Evolutionary conservation across 2,797 vertebrate genomes (phyloP).

Genomic region (Sphenodon punctatus): DNA sequence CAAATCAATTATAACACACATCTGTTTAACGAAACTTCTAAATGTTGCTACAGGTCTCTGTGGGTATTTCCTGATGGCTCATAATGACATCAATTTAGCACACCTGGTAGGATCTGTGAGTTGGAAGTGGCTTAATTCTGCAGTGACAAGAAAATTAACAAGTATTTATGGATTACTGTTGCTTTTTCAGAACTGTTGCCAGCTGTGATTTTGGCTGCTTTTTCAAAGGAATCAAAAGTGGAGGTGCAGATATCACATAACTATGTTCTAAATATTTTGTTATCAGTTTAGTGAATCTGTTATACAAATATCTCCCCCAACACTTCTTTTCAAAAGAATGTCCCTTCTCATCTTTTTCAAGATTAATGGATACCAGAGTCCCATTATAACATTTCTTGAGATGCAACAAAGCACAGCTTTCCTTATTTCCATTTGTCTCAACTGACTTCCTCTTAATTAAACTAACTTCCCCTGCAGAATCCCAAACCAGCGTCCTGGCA

Average conservation of each 20-base stretch:
- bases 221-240: slow-evolving; percentile 9
- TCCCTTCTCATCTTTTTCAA: neutral
- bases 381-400: neutral
- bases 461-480: neutral
- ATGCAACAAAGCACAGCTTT: neutral
- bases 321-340: neutral
- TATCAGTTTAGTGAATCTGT: slow-evolving; percentile 10
- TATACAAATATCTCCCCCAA: neutral
- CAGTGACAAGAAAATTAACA: slow-evolving; percentile 76
- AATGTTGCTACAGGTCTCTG: slow-evolving; percentile 71
- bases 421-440: neutral
- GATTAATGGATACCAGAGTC: neutral
- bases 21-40: slow-evolving; percentile 79
- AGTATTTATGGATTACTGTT: slow-evolving; percentile 69
- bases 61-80: slow-evolving; percentile 81
- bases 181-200: slow-evolving; percentile 57
- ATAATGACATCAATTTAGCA: slow-evolving; percentile 81
- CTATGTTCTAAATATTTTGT: slow-evolving; percentile 29
- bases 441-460: neutral
- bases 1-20: slow-evolving; percentile 80
- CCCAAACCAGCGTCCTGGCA: neutral
- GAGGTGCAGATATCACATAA: neutral
- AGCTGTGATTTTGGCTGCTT: slow-evolving; percentile 42
- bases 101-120: slow-evolving; percentile 77
- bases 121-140: slow-evolving; percentile 76